A percentile compares a stretch with the other conserved stretches of the same genome.
Evolutionary conservation across 2,797 vertebrate species (phyloP).

Genomic region (Epinephelus awoara): DNA sequence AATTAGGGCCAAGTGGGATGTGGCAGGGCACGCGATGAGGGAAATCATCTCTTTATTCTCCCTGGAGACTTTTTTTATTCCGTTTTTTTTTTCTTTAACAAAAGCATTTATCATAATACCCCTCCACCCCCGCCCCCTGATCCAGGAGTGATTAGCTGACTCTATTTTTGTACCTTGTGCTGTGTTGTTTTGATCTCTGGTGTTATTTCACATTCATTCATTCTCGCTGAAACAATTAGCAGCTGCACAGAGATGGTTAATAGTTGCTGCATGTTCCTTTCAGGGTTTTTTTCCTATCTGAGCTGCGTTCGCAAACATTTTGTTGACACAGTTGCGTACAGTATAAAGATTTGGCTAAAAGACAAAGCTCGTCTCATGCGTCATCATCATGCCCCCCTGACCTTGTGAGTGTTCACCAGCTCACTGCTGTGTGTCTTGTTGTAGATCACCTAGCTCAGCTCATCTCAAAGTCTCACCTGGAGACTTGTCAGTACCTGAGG

Average conservation of each 20-base stretch:
- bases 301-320: slow-evolving; percentile 12
- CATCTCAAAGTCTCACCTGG: slow-evolving; percentile 95
- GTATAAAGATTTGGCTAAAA: neutral
- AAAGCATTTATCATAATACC: slow-evolving; percentile 44
- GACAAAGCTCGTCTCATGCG: neutral
- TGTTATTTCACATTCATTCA: slow-evolving; percentile 1
- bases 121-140: neutral
- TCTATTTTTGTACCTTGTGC: neutral
- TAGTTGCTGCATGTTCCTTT: neutral
- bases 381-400: neutral
- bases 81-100: slow-evolving; percentile 25
- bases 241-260: neutral
- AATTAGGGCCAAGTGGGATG: slow-evolving; percentile 75
- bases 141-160: slow-evolving; percentile 5
- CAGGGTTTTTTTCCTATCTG: neutral
- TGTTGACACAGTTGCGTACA: neutral
- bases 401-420: neutral
- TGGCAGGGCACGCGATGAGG: slow-evolving; percentile 58
- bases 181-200: neutral
- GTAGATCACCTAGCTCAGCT: slow-evolving; percentile 93
- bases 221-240: slow-evolving; percentile 5
- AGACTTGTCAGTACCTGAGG: slow-evolving; percentile 95
- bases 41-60: slow-evolving; percentile 64
- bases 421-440: slow-evolving; percentile 22
- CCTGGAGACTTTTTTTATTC: slow-evolving; percentile 31